Evolutionary conservation across 2,797 vertebrate genomes (phyloP).

Genomic region (Myotis findleyi): DNA sequence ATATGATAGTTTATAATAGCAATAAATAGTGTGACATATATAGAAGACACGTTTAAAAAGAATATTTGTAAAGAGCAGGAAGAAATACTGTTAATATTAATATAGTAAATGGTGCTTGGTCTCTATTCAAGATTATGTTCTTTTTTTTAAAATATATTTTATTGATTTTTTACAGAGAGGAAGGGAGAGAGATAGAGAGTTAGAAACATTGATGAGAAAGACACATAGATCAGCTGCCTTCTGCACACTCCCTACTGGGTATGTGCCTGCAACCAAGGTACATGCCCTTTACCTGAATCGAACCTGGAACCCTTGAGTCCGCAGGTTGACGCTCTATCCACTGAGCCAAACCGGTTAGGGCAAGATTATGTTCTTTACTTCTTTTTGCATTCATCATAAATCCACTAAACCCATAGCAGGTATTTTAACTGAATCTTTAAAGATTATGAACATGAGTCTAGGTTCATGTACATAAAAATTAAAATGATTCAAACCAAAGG

Average conservation of each 20-base stretch:
- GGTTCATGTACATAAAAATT: background rate
- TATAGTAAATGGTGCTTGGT: background rate
- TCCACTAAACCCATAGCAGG: background rate
- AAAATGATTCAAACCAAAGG: background rate
- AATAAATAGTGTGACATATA: background rate
- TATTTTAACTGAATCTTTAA: background rate
- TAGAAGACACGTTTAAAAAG: background rate
- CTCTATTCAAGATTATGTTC: background rate
- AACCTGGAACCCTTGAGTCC: no score
- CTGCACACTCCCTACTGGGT: no score
- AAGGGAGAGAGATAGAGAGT: no score
- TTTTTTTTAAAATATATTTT: background rate
- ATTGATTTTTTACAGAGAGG: no score
- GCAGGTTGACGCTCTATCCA: no score
- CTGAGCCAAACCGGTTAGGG: no score
- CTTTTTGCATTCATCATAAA: background rate
- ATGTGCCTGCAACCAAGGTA: no score
- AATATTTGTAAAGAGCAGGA: background rate
- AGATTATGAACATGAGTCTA: background rate
- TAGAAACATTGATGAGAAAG: no score
- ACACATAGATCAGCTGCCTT: no score
- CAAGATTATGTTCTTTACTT: background rate
- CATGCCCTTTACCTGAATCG: no score
- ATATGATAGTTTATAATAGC: background rate
- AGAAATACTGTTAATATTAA: background rate